Evolutionary conservation across 23 tunicate genomes (phyloP).

Genomic region (Ciona savignyi): DNA sequence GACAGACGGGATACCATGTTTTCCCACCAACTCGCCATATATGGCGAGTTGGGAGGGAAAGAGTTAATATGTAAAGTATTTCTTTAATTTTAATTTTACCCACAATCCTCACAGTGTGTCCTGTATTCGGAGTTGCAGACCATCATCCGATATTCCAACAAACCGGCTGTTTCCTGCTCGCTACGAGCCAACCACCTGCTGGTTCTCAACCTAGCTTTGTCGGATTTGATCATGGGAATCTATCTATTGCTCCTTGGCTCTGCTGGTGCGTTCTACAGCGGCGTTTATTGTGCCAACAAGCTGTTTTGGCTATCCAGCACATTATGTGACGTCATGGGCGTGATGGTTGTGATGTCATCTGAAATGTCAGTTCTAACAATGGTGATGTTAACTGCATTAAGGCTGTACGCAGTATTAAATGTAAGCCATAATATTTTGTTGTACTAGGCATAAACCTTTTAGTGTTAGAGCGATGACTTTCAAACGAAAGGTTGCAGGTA

Average conservation of each 20-base stretch:
- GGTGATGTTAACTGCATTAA: conserved; percentile 35
- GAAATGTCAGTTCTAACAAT: conserved; percentile 51
- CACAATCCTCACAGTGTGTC: conserved; percentile 23
- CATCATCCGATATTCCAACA: conserved; percentile 5
- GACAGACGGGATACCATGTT: no score
- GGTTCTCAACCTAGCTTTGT: conserved; percentile 42
- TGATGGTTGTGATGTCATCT: conserved; percentile 40
- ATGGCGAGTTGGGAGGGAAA: no score
- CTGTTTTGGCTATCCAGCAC: conserved; percentile 29
- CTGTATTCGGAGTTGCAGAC: conserved; percentile 20
- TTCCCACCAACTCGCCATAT: no score
- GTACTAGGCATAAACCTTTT: no score
- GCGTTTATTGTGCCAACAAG: conserved; percentile 37
- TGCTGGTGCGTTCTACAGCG: conserved; percentile 29
- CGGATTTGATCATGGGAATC: conserved; percentile 46
- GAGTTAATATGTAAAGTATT: no score
- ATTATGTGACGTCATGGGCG: conserved; percentile 26
- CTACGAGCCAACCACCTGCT: conserved; percentile 36
- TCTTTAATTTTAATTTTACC: no score
- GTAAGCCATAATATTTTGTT: conserved; percentile 16
- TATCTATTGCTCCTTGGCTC: conserved; percentile 35
- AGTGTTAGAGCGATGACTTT: no score
- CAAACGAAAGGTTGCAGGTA: no score
- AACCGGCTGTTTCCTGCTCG: conserved; percentile 10
- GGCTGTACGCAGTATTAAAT: conserved; percentile 37